These are phyloP conservation scores for Stomatorhinus ivindoensis DNA, from an alignment of 2,113 vertebrate genomes.

Conservation along the genomic window DNA sequence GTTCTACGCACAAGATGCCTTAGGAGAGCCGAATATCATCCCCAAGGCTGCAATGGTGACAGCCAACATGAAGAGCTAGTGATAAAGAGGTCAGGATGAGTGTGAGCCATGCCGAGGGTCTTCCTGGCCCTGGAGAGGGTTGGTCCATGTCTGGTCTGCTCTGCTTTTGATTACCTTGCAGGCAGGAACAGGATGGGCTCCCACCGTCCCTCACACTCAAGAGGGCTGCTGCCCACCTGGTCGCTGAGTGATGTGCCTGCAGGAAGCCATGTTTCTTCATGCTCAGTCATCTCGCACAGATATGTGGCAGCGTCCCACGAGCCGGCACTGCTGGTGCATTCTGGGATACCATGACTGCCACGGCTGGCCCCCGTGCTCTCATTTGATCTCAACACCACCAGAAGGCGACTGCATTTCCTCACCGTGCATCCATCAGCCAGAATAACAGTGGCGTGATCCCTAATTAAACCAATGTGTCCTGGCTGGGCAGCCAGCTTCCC, in stretches of 20 bases:
- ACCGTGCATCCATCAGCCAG: constrained; percentile 24
- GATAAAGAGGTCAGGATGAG: background rate
- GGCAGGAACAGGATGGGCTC: background rate
- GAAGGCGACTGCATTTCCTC: constrained; percentile 19
- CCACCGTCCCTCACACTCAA: background rate
- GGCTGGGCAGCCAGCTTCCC: constrained; percentile 19
- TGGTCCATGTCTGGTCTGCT: background rate
- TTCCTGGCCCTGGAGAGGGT: background rate
- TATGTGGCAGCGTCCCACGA: background rate
- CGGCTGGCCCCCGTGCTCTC: background rate
- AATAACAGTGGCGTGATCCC: constrained; percentile 31
- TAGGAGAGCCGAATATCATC: background rate
- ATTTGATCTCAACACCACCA: constrained; percentile 16
- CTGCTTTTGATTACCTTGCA: background rate
- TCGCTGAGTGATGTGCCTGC: background rate
- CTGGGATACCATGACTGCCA: background rate
- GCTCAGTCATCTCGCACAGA: background rate
- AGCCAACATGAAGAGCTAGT: background rate
- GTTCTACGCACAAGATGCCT: background rate
- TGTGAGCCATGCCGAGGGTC: background rate
- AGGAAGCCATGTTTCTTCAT: background rate
- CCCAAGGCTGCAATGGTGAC: constrained; percentile 2
- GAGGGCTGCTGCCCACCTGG: background rate
- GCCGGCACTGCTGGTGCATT: background rate
- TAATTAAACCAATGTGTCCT: constrained; percentile 39